Percentiles rank a stretch among this genome's conserved stretches.
phyloP scores from a whole-genome alignment of 2,113 vertebrate genomes.

The Galemys pyrenaicus region DNA sequence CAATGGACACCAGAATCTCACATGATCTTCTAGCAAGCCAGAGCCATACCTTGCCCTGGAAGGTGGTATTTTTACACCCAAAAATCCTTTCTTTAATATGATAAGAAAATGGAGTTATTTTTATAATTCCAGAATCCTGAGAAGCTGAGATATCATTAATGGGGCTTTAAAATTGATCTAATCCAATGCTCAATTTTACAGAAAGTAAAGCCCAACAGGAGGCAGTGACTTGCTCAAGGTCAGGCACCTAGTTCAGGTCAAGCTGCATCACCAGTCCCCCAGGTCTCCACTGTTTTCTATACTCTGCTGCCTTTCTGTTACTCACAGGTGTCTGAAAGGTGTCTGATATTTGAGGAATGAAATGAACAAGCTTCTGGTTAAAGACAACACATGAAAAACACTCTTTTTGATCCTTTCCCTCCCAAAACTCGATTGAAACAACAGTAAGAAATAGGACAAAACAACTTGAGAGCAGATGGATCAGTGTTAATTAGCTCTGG shows the following conservation, averaged over 20 bases:
- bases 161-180: neutral
- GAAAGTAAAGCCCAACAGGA: neutral
- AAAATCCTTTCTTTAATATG: neutral
- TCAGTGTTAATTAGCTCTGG: slow-evolving; percentile 35
- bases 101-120: neutral
- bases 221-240: neutral
- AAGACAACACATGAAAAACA: neutral
- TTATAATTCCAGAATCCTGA: neutral
- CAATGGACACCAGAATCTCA: neutral
- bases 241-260: neutral
- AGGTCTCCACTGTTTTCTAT: neutral
- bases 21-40: neutral
- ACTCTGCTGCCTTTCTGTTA: neutral
- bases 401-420: neutral
- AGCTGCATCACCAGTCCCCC: neutral
- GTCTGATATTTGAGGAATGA: neutral
- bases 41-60: neutral
- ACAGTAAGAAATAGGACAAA: neutral
- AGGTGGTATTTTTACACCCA: neutral
- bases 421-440: neutral
- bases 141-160: neutral
- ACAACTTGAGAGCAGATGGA: neutral
- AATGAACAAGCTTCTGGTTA: neutral
- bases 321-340: neutral
- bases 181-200: neutral